Evolutionary conservation across 2,888 invertebrate genomes (phyloP).

Genomic region (Phortica magna): DNA sequence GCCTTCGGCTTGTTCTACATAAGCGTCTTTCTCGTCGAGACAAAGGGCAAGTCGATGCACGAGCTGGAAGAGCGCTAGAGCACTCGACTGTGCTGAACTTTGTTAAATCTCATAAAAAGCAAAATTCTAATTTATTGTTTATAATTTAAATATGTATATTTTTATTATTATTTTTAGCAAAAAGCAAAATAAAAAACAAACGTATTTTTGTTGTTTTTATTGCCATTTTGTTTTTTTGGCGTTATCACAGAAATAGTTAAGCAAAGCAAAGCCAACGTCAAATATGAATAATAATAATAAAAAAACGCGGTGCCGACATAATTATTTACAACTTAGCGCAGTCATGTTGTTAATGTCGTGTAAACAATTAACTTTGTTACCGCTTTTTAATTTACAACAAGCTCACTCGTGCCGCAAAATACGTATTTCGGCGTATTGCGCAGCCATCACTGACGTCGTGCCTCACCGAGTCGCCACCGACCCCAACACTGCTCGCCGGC

Average conservation of each 20-base stretch:
- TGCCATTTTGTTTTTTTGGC: not conserved
- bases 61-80: constrained; percentile 22
- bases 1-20: constrained; percentile 66
- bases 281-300: not conserved
- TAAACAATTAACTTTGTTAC: constrained; percentile 64
- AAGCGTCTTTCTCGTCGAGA: constrained; percentile 65
- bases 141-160: not conserved
- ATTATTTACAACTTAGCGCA: not conserved
- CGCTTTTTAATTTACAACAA: constrained; percentile 52
- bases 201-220: not conserved
- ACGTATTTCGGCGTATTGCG: not conserved
- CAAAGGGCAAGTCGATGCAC: constrained; percentile 66
- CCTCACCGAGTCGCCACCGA: too few species aligned
- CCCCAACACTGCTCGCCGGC: too few species aligned
- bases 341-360: constrained; percentile 54
- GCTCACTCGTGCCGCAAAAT: constrained; percentile 40
- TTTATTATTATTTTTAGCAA: constrained; percentile 1
- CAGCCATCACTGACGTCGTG: not conserved
- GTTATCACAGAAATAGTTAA: not conserved
- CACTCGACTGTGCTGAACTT: not conserved
- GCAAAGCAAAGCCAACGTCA: not conserved
- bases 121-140: too few species aligned
- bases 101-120: not conserved
- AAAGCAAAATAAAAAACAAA: not conserved
- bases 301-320: not conserved